phyloP scores from a whole-genome alignment of 2,797 vertebrate genomes.

The Brachyrhaphis roseni region DNA sequence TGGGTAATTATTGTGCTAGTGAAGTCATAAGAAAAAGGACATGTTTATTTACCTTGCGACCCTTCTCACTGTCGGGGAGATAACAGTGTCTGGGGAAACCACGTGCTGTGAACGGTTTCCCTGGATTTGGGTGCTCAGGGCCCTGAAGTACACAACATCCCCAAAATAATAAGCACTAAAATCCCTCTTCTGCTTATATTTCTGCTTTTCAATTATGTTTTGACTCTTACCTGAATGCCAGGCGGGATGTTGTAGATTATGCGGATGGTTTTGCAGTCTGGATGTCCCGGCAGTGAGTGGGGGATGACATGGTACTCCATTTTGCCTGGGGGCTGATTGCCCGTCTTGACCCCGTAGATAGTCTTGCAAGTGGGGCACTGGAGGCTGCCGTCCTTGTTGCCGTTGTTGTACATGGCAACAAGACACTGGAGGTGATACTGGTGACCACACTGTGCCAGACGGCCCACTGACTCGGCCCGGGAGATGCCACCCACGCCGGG shows the following conservation, averaged over 20 bases:
- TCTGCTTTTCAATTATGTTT: not conserved
- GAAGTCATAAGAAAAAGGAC: not conserved
- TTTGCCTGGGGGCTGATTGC: slow-evolving; percentile 97
- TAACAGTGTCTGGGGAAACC: slow-evolving; percentile 97
- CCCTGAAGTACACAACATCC: slow-evolving; percentile 75
- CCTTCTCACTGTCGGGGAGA: slow-evolving; percentile 94
- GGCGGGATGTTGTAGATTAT: slow-evolving; percentile 98
- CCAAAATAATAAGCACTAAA: not conserved
- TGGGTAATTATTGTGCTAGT: not conserved
- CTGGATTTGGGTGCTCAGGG: slow-evolving; percentile 92
- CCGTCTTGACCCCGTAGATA: slow-evolving; percentile 96
- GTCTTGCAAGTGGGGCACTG: slow-evolving; percentile 98
- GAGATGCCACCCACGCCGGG: slow-evolving; percentile 84
- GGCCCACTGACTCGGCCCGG: slow-evolving; percentile 88
- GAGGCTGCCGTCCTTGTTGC: slow-evolving; percentile 97
- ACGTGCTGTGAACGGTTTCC: slow-evolving; percentile 93
- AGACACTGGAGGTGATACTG: slow-evolving; percentile 95
- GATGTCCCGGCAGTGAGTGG: slow-evolving; percentile 92
- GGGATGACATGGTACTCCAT: slow-evolving; percentile 99
- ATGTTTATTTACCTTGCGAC: slow-evolving; percentile 85
- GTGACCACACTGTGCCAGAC: slow-evolving; percentile 89
- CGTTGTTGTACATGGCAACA: slow-evolving; percentile 97
- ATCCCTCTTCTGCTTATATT: not conserved
- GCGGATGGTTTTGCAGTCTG: slow-evolving; percentile 94
- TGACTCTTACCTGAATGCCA: slow-evolving; percentile 88